Evolutionary conservation across 1,140 invertebrate species (phyloP).

Genomic region (Drosophila parvula): DNA sequence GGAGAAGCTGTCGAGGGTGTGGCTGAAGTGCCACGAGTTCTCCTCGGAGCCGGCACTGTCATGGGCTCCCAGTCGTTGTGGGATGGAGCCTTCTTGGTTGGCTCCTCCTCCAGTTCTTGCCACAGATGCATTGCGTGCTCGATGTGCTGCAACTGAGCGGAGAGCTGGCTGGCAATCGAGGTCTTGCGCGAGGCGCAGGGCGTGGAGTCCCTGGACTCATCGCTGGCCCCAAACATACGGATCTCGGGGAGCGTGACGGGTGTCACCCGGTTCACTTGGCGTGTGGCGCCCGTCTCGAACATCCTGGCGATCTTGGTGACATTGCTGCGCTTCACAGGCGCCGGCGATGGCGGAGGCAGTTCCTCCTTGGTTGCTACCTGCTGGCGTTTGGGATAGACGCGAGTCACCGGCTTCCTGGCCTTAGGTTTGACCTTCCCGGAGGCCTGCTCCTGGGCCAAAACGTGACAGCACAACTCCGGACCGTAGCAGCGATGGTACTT

Average conservation of each 20-base stretch:
- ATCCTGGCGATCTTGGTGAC: conserved; percentile 79
- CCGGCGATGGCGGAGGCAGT: conserved; percentile 5
- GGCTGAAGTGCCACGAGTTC: conserved; percentile 64
- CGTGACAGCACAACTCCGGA: conserved; percentile 74
- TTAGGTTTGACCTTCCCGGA: conserved; percentile 60
- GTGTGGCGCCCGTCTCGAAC: conserved; percentile 69
- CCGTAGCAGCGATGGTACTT: conserved; percentile 79
- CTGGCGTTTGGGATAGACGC: conserved; percentile 74
- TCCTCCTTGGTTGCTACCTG: conserved; percentile 22
- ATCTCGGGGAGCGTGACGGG: conserved; percentile 64
- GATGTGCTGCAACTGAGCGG: conserved; percentile 71
- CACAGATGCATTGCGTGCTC: conserved; percentile 74
- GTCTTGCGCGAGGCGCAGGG: conserved; percentile 65
- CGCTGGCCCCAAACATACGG: conserved; percentile 64
- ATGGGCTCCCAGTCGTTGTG: conserved; percentile 65
- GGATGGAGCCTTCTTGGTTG: conserved; percentile 16
- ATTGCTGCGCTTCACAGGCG: conserved; percentile 63
- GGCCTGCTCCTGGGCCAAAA: conserved; percentile 41
- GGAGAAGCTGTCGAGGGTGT: conserved; percentile 77
- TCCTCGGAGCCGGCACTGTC: conserved; percentile 41
- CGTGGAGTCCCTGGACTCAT: conserved; percentile 59
- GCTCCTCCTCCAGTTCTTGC: conserved; percentile 65
- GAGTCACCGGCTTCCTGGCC: conserved; percentile 73
- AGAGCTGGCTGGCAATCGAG: conserved; percentile 64
- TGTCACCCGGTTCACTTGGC: conserved; percentile 66